These are phyloP conservation scores for Cavia porcellus DNA, from an alignment of 2,113 vertebrate genomes.

Conservation along the genomic window DNA sequence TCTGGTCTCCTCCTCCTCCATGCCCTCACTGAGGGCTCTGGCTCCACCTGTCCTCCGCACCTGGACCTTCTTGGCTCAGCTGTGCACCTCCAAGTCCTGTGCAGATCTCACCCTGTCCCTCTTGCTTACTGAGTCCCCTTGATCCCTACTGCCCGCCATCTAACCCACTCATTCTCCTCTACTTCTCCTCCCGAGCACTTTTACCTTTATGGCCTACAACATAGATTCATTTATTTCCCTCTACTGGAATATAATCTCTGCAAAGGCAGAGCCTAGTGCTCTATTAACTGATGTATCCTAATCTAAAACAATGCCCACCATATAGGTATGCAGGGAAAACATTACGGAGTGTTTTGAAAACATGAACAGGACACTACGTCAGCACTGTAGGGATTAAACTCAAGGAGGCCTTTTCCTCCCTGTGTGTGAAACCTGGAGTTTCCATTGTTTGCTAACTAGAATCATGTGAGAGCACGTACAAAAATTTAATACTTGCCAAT, in stretches of 20 bases:
- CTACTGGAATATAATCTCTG: background rate
- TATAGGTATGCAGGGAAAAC: background rate
- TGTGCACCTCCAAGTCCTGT: no score
- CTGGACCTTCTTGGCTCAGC: background rate
- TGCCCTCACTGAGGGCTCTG: background rate
- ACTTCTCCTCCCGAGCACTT: background rate
- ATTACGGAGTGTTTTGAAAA: background rate
- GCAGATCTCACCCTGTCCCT: background rate
- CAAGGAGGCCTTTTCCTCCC: background rate
- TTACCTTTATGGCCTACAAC: background rate
- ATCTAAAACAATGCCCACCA: background rate
- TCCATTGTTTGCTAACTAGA: conserved; percentile 1
- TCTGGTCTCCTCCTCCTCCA: no score
- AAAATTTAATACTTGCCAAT: conserved; percentile 2
- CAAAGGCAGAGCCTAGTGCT: background rate
- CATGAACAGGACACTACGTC: background rate
- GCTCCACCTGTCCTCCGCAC: background rate
- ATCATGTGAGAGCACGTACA: background rate
- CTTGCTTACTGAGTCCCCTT: no score
- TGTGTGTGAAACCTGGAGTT: background rate
- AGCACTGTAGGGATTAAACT: background rate
- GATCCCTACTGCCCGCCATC: background rate
- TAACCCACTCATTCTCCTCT: background rate
- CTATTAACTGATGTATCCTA: background rate
- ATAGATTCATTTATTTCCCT: background rate